Evolutionary conservation across 2,888 invertebrate genomes (phyloP), one percentile per base, ranked within the genome.

Genomic region (Pheosia gnoma): DNA sequence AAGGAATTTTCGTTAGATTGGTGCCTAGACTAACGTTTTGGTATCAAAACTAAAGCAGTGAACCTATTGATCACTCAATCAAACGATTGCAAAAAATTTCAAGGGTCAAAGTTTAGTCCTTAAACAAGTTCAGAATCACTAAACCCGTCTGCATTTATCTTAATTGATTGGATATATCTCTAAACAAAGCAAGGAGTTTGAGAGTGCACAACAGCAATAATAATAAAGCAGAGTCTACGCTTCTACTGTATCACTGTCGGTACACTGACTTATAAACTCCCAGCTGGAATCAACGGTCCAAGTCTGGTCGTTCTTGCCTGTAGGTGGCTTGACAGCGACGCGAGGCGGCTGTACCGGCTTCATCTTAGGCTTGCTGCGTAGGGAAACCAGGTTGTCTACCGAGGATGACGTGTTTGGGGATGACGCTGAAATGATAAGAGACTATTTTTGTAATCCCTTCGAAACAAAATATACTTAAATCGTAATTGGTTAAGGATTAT

Each of bases 251-350:
- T 77, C 71, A 78, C 68, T 49, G 59, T 66, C 58, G 66, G 69
- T 63, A 81, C 81, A 91, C 94, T 95, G 94, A 95, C 96, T 96
- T 89, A 97, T 96, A 86, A 97, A 98, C 87, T 97, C 97, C 98
- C 98, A 98, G 88, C 97, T 97, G 78, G 97, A 97, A 89, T 98
- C 98, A 65, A 98, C 95, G 70, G 97, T 96, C 97, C 98, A 98
- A 65, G 96, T 75, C 65, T 75, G 86, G 81, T 95, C 94, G 76
- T 94, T 94, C 86, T 94, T 95, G 84, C 90, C 90, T 77, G 86
- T 81, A 59, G 91, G 88, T 65, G 90, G 90, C 81, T 92, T 93
- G 72, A 82, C 84, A 59, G 81, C 77, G 73, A 96, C 94, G 71
- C 95, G 94, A 0, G 96, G 97, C 2, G 96, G 96, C 79, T 96